Percentiles rank a stretch among this genome's conserved stretches.
phyloP scores from a whole-genome alignment of 2,888 invertebrate genomes.

The Drosophila anomalipes region DNA sequence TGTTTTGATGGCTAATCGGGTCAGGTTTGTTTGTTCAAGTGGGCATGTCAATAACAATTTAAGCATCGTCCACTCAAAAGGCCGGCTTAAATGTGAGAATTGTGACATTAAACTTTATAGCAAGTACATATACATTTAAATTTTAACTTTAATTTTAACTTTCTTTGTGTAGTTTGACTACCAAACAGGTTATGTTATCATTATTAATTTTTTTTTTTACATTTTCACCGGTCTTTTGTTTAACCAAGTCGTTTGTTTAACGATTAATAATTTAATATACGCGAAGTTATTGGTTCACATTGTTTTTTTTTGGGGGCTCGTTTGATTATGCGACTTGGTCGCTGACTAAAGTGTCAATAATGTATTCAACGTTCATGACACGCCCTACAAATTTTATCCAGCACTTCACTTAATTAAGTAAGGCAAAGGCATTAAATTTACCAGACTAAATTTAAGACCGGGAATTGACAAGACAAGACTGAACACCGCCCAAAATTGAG shows the following conservation, averaged over 20 bases:
- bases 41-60: conserved; percentile 57
- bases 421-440: conserved; percentile 64
- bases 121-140: conserved; percentile 12
- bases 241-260: conserved; percentile 39
- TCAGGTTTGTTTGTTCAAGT: conserved; percentile 51
- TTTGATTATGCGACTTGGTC: conserved; percentile 31
- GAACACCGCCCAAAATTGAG: not conserved
- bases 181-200: conserved; percentile 42
- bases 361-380: conserved; percentile 47
- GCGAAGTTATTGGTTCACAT: conserved; percentile 49
- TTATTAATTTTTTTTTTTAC: not conserved
- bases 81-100: conserved; percentile 22
- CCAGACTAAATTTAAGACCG: conserved; percentile 58
- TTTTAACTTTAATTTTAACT: conserved; percentile 72
- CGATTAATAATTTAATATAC: conserved; percentile 47
- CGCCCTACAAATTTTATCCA: conserved; percentile 58
- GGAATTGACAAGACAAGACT: not conserved
- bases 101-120: conserved; percentile 49
- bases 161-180: conserved; percentile 68
- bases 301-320: conserved; percentile 72
- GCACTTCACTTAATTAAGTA: conserved; percentile 61
- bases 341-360: conserved; percentile 67
- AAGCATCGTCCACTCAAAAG: conserved; percentile 49
- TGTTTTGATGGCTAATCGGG: conserved; percentile 68
- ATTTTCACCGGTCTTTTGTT: conserved; percentile 33